A percentile compares a stretch with the other conserved stretches of the same genome.
Evolutionary conservation across 1,140 invertebrate species (phyloP).

Genomic region (Thereuonema tuberculata): DNA sequence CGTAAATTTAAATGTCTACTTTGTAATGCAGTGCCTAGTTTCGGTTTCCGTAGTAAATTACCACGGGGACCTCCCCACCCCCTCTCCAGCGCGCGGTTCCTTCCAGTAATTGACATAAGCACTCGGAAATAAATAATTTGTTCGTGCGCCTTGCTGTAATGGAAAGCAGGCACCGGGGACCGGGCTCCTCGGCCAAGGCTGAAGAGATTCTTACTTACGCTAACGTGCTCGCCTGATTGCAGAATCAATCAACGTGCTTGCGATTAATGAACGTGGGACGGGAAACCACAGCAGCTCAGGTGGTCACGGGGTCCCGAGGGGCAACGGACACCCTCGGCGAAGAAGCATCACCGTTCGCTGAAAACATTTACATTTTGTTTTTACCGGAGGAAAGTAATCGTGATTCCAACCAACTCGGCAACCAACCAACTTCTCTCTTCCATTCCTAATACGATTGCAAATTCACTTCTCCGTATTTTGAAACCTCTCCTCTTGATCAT

Average conservation of each 20-base stretch:
- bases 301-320: no score
- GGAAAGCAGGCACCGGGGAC: not conserved
- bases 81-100: not conserved
- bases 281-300: no score
- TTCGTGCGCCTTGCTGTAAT: conserved; percentile 1
- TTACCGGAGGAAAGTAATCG: no score
- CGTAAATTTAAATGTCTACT: conserved; percentile 1
- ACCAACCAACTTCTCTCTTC: no score
- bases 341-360: no score
- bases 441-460: no score
- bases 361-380: no score
- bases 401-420: no score
- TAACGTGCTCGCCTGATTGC: conserved; percentile 7
- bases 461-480: no score
- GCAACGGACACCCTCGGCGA: no score
- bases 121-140: conserved; percentile 6
- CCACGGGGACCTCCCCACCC: not conserved
- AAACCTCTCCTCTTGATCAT: no score
- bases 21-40: not conserved
- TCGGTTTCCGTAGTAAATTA: not conserved
- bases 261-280: not conserved
- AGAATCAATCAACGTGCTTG: conserved; percentile 5
- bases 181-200: not conserved
- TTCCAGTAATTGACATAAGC: not conserved
- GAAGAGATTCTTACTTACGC: conserved; percentile 11